A percentile compares a stretch with the other conserved stretches of the same genome.
phyloP scores from a whole-genome alignment of 2,888 invertebrate genomes.

The Noctua janthina region DNA sequence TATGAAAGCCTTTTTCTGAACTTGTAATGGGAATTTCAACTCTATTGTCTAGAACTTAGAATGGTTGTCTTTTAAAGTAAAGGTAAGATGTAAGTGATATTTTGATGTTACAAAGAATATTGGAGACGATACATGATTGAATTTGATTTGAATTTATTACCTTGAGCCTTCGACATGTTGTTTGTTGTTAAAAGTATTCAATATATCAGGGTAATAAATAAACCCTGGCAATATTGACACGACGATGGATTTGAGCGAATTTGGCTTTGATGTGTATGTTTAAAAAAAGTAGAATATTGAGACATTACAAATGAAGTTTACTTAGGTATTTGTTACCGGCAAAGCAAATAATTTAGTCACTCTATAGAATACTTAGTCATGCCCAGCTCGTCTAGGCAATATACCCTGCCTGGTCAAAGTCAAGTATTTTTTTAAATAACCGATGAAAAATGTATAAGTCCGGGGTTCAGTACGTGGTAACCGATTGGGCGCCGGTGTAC shows the following conservation, averaged over 20 bases:
- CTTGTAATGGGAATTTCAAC: slow-evolving; percentile 22
- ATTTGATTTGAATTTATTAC: slow-evolving; percentile 70
- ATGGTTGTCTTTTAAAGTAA: neutral
- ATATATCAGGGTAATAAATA: slow-evolving; percentile 30
- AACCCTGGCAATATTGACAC: slow-evolving; percentile 13
- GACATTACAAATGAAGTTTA: neutral
- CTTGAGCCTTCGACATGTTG: slow-evolving; percentile 56
- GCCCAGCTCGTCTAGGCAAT: too few species aligned
- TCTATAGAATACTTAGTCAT: too few species aligned
- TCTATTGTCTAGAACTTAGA: slow-evolving; percentile 1
- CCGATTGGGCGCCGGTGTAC: too few species aligned
- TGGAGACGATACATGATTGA: slow-evolving; percentile 65
- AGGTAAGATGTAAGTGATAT: slow-evolving; percentile 38
- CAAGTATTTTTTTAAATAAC: too few species aligned
- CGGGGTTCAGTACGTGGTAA: too few species aligned
- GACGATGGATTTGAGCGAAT: slow-evolving; percentile 12
- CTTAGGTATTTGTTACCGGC: too few species aligned
- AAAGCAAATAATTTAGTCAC: too few species aligned
- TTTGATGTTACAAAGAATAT: slow-evolving; percentile 64
- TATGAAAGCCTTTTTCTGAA: neutral
- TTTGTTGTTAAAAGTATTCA: slow-evolving; percentile 58
- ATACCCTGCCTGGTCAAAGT: too few species aligned
- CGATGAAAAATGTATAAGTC: too few species aligned
- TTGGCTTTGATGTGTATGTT: slow-evolving; percentile 34
- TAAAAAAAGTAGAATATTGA: neutral